A percentile compares a stretch with the other conserved stretches of the same genome.
Evolutionary conservation across 1,140 invertebrate genomes (phyloP).

Genomic region (Rhynchophorus ferrugineus): DNA sequence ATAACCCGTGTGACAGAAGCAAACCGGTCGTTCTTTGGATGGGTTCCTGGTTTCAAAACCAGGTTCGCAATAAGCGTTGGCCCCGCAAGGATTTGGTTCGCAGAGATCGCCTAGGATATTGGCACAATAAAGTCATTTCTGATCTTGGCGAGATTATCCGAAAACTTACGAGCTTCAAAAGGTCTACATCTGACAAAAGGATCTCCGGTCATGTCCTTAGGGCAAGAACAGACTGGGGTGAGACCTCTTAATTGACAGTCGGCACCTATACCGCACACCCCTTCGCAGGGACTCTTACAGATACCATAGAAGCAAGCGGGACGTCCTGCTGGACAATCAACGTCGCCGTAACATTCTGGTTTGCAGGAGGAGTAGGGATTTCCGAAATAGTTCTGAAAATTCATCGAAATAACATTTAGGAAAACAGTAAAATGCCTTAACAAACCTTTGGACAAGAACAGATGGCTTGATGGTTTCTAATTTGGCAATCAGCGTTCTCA

Average conservation of each 20-base stretch:
- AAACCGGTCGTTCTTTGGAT: constrained; percentile 69
- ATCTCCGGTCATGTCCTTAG: constrained; percentile 78
- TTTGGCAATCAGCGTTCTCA: constrained; percentile 66
- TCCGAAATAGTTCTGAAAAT: constrained; percentile 60
- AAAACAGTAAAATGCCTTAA: neutral
- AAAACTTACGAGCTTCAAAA: constrained; percentile 61
- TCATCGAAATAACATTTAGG: too few relatives aligned
- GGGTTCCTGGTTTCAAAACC: constrained; percentile 67
- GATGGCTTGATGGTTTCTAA: constrained; percentile 62
- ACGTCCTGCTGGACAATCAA: constrained; percentile 65
- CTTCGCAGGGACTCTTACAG: constrained; percentile 73
- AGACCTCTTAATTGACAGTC: constrained; percentile 67
- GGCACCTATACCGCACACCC: constrained; percentile 72
- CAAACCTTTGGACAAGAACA: constrained; percentile 74
- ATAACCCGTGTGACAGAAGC: constrained; percentile 71
- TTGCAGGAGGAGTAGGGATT: constrained; percentile 63
- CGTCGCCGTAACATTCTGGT: constrained; percentile 64
- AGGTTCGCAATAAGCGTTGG: constrained; percentile 71
- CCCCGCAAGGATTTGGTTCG: constrained; percentile 76
- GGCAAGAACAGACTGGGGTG: constrained; percentile 78
- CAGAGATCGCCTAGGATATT: constrained; percentile 74
- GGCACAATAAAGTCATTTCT: too few relatives aligned
- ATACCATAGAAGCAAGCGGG: constrained; percentile 74
- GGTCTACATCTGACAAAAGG: constrained; percentile 73
- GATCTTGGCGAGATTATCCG: neutral